A percentile compares a stretch with the other conserved stretches of the same genome.
phyloP scores from a whole-genome alignment of 1,140 invertebrate species.

The Drosophila mauritiana region DNA sequence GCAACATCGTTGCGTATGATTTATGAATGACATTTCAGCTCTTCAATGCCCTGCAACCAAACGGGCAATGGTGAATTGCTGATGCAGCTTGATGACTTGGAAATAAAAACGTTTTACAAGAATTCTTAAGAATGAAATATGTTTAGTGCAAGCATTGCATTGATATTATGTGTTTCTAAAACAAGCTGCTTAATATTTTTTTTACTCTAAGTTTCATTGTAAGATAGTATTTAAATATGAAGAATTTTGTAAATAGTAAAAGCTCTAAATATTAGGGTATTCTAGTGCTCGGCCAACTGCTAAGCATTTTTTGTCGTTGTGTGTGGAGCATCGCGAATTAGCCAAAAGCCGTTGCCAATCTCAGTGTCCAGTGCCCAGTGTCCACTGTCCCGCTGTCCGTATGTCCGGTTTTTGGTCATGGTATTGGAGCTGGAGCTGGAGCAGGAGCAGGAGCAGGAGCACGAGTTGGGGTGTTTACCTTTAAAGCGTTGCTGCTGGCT shows the following conservation, averaged over 20 bases:
- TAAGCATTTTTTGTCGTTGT: not conserved
- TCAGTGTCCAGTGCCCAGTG: conserved; percentile 20
- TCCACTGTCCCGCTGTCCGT: conserved; percentile 15
- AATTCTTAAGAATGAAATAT: too few species aligned
- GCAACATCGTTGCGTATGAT: conserved; percentile 79
- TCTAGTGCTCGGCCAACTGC: not conserved
- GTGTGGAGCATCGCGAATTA: conserved; percentile 69
- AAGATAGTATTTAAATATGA: too few species aligned
- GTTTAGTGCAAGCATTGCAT: too few species aligned
- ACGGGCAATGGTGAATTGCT: not conserved
- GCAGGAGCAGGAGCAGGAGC: not conserved
- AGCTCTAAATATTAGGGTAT: not conserved
- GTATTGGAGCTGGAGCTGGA: conserved; percentile 22
- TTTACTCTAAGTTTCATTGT: too few species aligned
- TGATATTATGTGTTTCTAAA: not conserved
- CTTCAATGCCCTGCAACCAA: conserved; percentile 21
- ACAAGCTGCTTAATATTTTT: too few species aligned
- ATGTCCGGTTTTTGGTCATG: conserved; percentile 29
- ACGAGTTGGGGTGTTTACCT: conserved; percentile 58
- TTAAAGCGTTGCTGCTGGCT: conserved; percentile 60
- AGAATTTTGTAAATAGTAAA: too few species aligned
- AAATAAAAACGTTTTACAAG: too few species aligned
- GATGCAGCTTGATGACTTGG: not conserved
- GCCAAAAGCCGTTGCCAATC: conserved; percentile 70
- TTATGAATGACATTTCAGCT: conserved; percentile 82